Evolutionary conservation across 2,113 vertebrate genomes (phyloP).

Genomic region (Cercopithecus mona): DNA sequence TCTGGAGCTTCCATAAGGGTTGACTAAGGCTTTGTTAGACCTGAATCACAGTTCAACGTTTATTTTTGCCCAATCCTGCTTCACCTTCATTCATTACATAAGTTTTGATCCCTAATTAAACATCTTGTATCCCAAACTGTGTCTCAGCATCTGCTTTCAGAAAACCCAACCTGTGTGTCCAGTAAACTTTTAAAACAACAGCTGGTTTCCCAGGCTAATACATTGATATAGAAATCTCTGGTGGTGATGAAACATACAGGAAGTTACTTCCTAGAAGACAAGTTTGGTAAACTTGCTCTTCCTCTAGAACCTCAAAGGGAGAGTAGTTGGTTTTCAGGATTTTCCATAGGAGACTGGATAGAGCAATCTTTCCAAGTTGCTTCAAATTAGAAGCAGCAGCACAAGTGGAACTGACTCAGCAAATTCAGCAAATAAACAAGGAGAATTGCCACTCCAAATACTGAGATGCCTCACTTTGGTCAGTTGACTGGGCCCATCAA

Average conservation of each 20-base stretch:
- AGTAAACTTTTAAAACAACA: not conserved
- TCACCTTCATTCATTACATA: not conserved
- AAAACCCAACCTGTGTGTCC: not conserved
- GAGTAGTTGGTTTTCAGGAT: not conserved
- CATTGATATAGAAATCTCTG: not conserved
- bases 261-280: not conserved
- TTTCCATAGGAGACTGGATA: not conserved
- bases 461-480: not conserved
- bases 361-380: not conserved
- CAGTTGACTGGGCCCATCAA: not conserved
- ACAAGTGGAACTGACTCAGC: not conserved
- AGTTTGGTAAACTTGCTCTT: not conserved
- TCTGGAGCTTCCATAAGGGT: not conserved
- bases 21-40: not conserved
- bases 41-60: not conserved
- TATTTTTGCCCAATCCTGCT: not conserved
- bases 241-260: not conserved
- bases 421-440: not conserved
- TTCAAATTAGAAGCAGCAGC: not conserved
- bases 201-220: not conserved
- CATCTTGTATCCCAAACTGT: not conserved
- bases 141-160: not conserved
- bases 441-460: not conserved
- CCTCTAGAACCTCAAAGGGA: not conserved
- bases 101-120: not conserved